These are phyloP conservation scores for Lutjanus argentimaculatus DNA, from an alignment of 2,797 vertebrate genomes.

Conservation along the genomic window DNA sequence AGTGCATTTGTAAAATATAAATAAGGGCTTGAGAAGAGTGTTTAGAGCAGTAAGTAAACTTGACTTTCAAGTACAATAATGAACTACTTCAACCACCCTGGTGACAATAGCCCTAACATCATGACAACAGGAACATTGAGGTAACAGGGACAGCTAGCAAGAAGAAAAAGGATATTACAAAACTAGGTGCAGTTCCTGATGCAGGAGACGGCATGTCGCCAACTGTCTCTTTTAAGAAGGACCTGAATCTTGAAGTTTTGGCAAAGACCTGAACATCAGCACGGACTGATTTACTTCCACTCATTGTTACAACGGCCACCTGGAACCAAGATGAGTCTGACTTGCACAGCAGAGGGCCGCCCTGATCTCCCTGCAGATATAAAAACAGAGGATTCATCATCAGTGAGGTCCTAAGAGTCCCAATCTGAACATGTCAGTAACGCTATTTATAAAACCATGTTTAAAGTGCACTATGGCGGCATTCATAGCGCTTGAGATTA, in stretches of 20 bases:
- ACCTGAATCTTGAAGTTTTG: conserved; percentile 49
- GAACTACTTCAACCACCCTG: background rate
- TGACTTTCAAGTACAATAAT: conserved; percentile 17
- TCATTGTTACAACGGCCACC: conserved; percentile 41
- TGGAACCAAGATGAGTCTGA: conserved; percentile 70
- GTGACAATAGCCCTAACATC: conserved; percentile 2
- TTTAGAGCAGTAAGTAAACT: background rate
- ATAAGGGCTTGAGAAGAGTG: background rate
- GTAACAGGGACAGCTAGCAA: conserved; percentile 22
- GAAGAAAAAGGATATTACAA: conserved; percentile 21
- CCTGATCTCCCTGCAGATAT: conserved; percentile 50
- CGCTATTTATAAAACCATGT: too few species aligned
- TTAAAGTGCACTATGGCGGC: too few species aligned
- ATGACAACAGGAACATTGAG: conserved; percentile 22
- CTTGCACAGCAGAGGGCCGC: conserved; percentile 65
- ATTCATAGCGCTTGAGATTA: too few species aligned
- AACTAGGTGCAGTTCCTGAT: conserved; percentile 30
- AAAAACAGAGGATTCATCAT: conserved; percentile 10
- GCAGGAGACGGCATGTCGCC: conserved; percentile 42
- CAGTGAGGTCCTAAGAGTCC: background rate
- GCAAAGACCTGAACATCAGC: conserved; percentile 60
- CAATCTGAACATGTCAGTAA: background rate
- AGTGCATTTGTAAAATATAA: conserved; percentile 16
- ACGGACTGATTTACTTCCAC: conserved; percentile 12
- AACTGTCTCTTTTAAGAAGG: conserved; percentile 62